Base-by-base conservation (phyloP, 2,888 invertebrate species). In the Sphaerolaimus hirsutus region DNA sequence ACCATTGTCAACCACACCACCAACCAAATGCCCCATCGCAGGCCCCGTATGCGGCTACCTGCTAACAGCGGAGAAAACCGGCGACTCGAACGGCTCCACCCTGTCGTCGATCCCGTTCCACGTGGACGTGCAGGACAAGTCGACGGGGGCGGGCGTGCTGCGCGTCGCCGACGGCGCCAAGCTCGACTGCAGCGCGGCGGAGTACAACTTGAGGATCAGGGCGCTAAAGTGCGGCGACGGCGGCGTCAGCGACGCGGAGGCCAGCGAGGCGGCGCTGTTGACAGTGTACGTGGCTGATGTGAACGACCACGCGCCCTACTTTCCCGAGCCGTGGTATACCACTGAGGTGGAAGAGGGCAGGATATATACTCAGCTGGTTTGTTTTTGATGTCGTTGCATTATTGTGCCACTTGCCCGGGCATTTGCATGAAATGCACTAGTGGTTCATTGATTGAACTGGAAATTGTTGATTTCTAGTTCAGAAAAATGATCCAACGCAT, bases 231-330 rank as follows among this genome's bases (percentile, higher is more conserved):
- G 89, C 66, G 43, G 21, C 26, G 24, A 22, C 43, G 43, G 22
- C 22, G 4, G 14, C 17, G n/a, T 7, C 4, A 4, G n/a, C 46
- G 14, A 21, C 29, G 27, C 22, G n/a, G 26, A 44, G 37, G 42
- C 27, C 21, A 41, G 41, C 10, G 10, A 23, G 22, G 21, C 7
- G 19, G 21, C 19, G 2, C 81, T 82, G 35, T 82, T 87, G 45
- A 81, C 83, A 68, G 83, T 93, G 59, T 81, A 81, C 22, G 87
- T 93, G 51, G 78, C 81, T 48, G 91, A 91, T 69, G 84, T 87
- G 55, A 91, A 91, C 71, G 87, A 89, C 66, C 87, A 80, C 68
- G 78, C 82, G 25, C 91, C 91, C 1, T 78, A 78, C 50, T 91
- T 89, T 71, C 72, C 79, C 45, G 80, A 86, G 62, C 77, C 82